Base-by-base conservation (phyloP, 2,113 vertebrate genomes). In the Centropristis striata region DNA sequence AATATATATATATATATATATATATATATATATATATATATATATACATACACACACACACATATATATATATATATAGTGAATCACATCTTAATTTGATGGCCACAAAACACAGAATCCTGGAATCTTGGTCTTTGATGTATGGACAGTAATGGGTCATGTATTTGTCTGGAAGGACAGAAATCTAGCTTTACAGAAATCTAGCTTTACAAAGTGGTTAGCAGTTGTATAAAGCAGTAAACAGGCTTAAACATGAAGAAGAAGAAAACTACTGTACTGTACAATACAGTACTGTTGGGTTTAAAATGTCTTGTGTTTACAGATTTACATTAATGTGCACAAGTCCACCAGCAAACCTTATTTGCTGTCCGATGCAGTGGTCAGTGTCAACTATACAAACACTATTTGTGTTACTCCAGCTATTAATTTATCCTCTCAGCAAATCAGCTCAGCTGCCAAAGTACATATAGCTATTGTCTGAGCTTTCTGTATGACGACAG, bases 371-470 rank as follows among this genome's bases (percentile, higher is more conserved):
- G 14, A 18, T 49, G n/a, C 23, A 14, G 23, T 42, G 36, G 20
- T 49, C 15, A 47, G 44, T 46, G 27, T 37, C 18, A 0, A 16
- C 4, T 55, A 11, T 79, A 51, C 63, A 64, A 51, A 49, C 18
- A 28, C 14, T 28, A 53, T 54, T 44, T 50, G 23, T 60, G 23
- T 47, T n/a, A 64, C 51, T 70, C 36, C 15, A 42, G n/a, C 44
- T 66, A 37, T 76, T 86, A 27, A 28, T 58, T 32, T 51, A 71
- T 12, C 6, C 3, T 36, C 47, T 49, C 14, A 32, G 39, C 78
- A 64, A 77, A 70, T 78, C 28, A 66, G 63, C 42, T 55, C 27
- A 53, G 69, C 60, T 58, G 8, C 44, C 39, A 14, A 20, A 42
- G 50, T 37, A 18, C 63, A 41, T 59, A 61, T 37, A 28, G 27